Evolutionary conservation across 2,888 invertebrate genomes (phyloP).

Genomic region (Torymus auratus): DNA sequence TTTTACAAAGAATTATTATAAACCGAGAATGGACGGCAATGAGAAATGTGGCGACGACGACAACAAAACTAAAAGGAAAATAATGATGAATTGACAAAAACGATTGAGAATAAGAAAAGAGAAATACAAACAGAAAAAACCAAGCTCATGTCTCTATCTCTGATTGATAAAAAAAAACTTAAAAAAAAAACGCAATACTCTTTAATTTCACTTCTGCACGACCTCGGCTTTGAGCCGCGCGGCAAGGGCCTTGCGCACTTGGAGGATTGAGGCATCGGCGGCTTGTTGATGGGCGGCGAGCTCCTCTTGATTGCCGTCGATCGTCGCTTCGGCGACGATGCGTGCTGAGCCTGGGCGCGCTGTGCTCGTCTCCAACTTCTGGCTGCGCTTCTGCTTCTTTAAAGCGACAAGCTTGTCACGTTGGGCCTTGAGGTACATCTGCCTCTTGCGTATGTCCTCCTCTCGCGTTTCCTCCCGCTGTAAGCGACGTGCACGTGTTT

Average conservation of each 20-base stretch:
- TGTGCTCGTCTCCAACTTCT: slow-evolving; percentile 83
- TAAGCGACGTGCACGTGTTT: slow-evolving; percentile 62
- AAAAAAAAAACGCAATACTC: too few relatives aligned
- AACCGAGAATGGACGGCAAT: slow-evolving; percentile 2
- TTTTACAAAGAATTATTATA: slow-evolving; percentile 53
- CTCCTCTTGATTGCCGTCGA: slow-evolving; percentile 70
- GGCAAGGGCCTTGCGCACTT: slow-evolving; percentile 89
- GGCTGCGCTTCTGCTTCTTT: slow-evolving; percentile 92
- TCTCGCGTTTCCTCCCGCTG: slow-evolving; percentile 65
- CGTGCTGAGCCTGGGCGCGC: slow-evolving; percentile 74
- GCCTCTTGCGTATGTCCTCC: slow-evolving; percentile 86
- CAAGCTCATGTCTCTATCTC: slow-evolving; percentile 22
- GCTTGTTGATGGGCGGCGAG: slow-evolving; percentile 66
- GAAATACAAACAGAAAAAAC: slow-evolving; percentile 35
- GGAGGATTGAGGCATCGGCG: slow-evolving; percentile 81
- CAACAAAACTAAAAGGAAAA: slow-evolving; percentile 1
- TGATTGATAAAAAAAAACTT: background rate
- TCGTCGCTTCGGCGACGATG: slow-evolving; percentile 70
- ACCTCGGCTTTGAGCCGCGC: slow-evolving; percentile 91
- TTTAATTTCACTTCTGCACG: slow-evolving; percentile 78
- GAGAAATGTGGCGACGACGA: slow-evolving; percentile 8
- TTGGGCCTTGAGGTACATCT: slow-evolving; percentile 91
- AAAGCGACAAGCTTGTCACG: slow-evolving; percentile 93
- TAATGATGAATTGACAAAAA: background rate
- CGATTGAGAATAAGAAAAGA: background rate